These are phyloP conservation scores for Myiopsitta monachus DNA, from an alignment of 2,113 vertebrate species.

Conservation along the genomic window DNA sequence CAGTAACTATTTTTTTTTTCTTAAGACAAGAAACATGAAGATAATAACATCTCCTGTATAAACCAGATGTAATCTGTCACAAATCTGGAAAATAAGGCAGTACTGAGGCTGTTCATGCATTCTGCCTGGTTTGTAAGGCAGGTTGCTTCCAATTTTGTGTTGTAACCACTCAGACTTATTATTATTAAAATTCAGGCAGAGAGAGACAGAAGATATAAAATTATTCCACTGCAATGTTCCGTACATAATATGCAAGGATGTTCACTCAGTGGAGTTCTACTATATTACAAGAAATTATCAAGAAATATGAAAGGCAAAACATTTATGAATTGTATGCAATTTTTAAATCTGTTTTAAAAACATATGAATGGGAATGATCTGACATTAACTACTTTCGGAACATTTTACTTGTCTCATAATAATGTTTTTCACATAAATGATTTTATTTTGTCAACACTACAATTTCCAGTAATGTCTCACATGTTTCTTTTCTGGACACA, in stretches of 20 bases:
- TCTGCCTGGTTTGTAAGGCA: not conserved
- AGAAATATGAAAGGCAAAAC: conserved; percentile 13
- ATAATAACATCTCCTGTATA: not conserved
- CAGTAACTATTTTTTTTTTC: not conserved
- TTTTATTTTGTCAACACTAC: not conserved
- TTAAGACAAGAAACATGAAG: not conserved
- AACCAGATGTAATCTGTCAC: not conserved
- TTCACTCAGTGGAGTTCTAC: not conserved
- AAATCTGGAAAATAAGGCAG: not conserved
- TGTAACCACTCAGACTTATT: not conserved
- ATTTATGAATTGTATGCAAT: not conserved
- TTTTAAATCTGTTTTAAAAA: conserved; percentile 17
- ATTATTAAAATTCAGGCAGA: not conserved
- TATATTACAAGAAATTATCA: conserved; percentile 13
- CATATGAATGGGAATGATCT: not conserved
- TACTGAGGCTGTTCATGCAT: not conserved
- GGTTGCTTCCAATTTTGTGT: not conserved
- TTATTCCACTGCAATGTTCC: not conserved
- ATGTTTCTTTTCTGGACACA: not conserved
- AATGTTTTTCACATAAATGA: not conserved
- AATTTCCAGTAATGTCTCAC: not conserved
- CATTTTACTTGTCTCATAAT: conserved; percentile 12
- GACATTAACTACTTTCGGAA: conserved; percentile 2
- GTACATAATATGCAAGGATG: not conserved
- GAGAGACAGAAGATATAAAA: not conserved